phyloP scores from a whole-genome alignment of 2,888 invertebrate genomes.

The Leucophora obtusa region DNA sequence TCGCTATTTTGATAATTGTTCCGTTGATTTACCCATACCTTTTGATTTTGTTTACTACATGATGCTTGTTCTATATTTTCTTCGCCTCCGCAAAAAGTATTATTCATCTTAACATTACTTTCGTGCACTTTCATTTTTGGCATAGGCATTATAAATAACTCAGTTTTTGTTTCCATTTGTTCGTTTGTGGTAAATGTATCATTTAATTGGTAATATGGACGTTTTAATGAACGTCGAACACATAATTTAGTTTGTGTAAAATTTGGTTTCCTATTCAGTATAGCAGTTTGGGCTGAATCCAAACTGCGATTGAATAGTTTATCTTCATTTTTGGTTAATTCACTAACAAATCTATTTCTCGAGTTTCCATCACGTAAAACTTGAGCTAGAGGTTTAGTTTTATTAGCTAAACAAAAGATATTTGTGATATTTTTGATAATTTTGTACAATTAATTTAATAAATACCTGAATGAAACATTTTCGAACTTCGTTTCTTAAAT shows the following conservation, averaged over 20 bases:
- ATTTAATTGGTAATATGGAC: conserved; percentile 32
- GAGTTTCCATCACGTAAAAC: conserved; percentile 58
- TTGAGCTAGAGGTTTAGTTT: conserved; percentile 49
- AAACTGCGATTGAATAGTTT: conserved; percentile 66
- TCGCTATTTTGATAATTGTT: not conserved
- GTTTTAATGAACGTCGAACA: conserved; percentile 62
- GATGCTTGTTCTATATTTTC: conserved; percentile 22
- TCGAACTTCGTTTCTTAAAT: not conserved
- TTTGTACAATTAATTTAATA: conserved; percentile 14
- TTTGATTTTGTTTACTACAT: not conserved
- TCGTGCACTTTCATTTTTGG: conserved; percentile 56
- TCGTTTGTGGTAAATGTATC: conserved; percentile 50
- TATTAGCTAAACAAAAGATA: conserved; percentile 34
- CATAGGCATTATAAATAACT: conserved; percentile 61
- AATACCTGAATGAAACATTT: conserved; percentile 68
- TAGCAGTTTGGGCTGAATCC: conserved; percentile 67
- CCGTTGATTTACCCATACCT: not conserved
- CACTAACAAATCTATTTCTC: conserved; percentile 58
- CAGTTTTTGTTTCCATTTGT: conserved; percentile 64
- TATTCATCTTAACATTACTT: conserved; percentile 52
- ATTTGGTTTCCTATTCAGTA: conserved; percentile 65
- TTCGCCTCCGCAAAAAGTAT: conserved; percentile 28
- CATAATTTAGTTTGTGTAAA: conserved; percentile 71
- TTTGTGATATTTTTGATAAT: conserved; percentile 13
- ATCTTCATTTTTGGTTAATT: conserved; percentile 48